Percentiles rank a stretch among this genome's conserved stretches.
Evolutionary conservation across 2,113 vertebrate species (phyloP).

Genomic region (Triplophysa tibetana): DNA sequence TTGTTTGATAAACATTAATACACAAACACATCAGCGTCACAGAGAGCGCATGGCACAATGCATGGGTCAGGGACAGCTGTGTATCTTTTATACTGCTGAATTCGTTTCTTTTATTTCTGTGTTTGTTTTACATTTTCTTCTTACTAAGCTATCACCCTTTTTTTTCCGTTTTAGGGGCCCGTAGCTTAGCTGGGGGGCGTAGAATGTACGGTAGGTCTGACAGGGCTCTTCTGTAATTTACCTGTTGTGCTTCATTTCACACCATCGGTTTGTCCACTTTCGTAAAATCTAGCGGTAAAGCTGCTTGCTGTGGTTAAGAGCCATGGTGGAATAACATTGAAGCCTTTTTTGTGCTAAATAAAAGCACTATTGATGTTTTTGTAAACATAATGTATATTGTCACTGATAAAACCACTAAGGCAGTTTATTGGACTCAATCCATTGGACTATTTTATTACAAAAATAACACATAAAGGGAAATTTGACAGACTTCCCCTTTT

Average conservation of each 20-base stretch:
- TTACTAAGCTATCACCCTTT: constrained; percentile 70
- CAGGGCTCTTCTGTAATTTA: constrained; percentile 69
- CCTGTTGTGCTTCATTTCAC: constrained; percentile 66
- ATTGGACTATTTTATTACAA: background rate
- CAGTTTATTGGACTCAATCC: background rate
- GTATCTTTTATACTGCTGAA: constrained; percentile 52
- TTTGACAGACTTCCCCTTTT: too few relatives aligned
- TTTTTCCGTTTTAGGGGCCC: constrained; percentile 73
- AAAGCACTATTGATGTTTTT: background rate
- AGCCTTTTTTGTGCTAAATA: background rate
- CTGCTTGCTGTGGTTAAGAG: background rate
- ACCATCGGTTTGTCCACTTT: constrained; percentile 68
- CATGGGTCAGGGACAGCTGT: constrained; percentile 58
- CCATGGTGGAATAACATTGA: background rate
- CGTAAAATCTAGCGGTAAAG: constrained; percentile 50
- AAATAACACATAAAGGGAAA: background rate
- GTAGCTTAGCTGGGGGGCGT: constrained; percentile 79
- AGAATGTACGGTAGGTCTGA: constrained; percentile 80
- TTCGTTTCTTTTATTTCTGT: background rate
- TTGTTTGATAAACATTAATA: constrained; percentile 23
- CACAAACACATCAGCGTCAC: constrained; percentile 4
- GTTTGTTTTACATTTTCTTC: constrained; percentile 61
- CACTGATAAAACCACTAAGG: too few relatives aligned
- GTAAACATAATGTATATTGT: background rate
- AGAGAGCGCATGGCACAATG: constrained; percentile 36